phyloP scores from a whole-genome alignment of 2,113 vertebrate species.

The Taurulus bubalis region DNA sequence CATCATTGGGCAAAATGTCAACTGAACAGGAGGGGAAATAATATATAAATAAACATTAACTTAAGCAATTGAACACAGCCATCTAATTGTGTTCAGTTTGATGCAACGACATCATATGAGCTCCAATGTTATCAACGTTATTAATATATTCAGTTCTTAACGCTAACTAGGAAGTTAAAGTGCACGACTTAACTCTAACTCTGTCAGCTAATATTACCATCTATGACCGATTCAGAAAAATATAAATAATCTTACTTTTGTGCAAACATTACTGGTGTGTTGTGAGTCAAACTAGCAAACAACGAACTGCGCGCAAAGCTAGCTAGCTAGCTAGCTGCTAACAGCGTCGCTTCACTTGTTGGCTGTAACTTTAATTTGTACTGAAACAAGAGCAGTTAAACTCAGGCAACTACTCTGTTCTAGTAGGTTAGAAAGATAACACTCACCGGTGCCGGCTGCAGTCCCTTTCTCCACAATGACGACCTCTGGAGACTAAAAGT shows the following conservation, averaged over 20 bases:
- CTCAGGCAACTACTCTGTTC: accelerated
- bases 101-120: background rate
- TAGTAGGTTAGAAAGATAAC: background rate
- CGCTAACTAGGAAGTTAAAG: background rate
- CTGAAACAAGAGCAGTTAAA: accelerated
- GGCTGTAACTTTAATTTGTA: background rate
- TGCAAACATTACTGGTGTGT: background rate
- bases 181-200: background rate
- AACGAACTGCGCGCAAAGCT: background rate
- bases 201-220: background rate
- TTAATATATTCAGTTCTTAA: background rate
- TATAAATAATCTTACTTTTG: background rate
- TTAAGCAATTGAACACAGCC: background rate
- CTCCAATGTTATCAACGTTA: slow-evolving; percentile 6
- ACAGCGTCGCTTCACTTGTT: background rate
- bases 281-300: background rate
- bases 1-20: slow-evolving; percentile 74
- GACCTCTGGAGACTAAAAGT: too few species aligned
- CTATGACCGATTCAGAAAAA: background rate
- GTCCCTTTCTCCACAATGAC: background rate
- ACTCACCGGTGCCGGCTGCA: slow-evolving; percentile 24
- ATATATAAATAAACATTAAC: background rate
- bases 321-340: slow-evolving; percentile 35
- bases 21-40: background rate
- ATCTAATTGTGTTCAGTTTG: background rate